Conservation (phyloP, 2,113 vertebrate species). For the Daubentonia madagascariensis region DNA sequence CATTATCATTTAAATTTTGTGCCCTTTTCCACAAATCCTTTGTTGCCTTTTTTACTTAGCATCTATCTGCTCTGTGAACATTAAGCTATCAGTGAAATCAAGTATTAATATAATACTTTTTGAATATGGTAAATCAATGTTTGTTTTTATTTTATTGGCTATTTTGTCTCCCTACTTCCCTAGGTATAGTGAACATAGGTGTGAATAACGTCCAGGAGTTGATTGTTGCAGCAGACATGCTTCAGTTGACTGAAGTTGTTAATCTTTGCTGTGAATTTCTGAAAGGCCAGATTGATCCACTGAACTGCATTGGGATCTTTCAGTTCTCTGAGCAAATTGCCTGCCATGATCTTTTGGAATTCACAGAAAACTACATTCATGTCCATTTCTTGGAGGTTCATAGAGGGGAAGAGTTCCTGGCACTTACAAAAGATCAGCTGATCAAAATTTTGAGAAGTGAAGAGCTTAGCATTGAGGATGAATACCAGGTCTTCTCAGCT, state of each 20-base stretch:
- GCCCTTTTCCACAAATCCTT: not conserved
- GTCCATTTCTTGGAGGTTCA: constrained; percentile 95
- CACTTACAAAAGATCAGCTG: constrained; percentile 93
- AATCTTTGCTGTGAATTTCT: constrained; percentile 95
- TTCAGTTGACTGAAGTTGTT: constrained; percentile 95
- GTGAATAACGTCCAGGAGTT: constrained; percentile 96
- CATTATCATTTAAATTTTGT: constrained; percentile 16
- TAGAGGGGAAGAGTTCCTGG: constrained; percentile 90
- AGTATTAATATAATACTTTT: constrained; percentile 38
- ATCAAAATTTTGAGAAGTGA: constrained; percentile 93
- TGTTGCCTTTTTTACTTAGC: constrained; percentile 36
- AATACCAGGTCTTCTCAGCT: constrained; percentile 95
- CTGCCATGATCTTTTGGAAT: constrained; percentile 92
- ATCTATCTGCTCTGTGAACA: not conserved
- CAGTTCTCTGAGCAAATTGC: constrained; percentile 97
- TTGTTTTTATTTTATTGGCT: constrained; percentile 23
- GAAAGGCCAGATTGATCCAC: constrained; percentile 93
- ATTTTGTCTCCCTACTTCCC: constrained; percentile 33
- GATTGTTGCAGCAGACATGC: constrained; percentile 97
- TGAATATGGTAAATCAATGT: constrained; percentile 14
- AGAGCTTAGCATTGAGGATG: constrained; percentile 96
- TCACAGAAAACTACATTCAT: constrained; percentile 95
- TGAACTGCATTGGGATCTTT: constrained; percentile 96
- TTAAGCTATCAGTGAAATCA: constrained; percentile 11
- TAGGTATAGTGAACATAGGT: constrained; percentile 89